These are phyloP conservation scores for Peromyscus californicus DNA, from an alignment of 2,113 vertebrate species.

Conservation along the genomic window DNA sequence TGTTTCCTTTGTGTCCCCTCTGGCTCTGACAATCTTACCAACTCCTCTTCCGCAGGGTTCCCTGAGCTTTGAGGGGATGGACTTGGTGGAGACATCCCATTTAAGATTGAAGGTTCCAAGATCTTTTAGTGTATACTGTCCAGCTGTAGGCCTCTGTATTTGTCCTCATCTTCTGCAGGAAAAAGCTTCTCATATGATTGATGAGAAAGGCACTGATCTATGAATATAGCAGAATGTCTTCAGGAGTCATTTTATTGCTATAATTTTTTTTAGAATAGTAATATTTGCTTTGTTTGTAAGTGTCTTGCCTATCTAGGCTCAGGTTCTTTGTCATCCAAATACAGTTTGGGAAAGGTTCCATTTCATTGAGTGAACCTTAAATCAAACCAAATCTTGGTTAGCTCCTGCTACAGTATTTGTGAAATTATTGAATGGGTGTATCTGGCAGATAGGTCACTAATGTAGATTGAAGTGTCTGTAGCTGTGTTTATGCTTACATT, in stretches of 20 bases:
- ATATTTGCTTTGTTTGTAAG: not conserved
- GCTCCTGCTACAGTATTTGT: not conserved
- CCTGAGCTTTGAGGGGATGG: not conserved
- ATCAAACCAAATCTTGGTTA: not conserved
- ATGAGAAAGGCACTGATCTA: not conserved
- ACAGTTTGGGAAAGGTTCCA: not conserved
- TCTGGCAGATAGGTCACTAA: not conserved
- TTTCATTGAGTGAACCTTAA: not conserved
- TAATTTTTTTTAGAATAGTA: not conserved
- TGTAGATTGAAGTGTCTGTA: not conserved
- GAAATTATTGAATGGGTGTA: not conserved
- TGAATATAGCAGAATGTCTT: not conserved
- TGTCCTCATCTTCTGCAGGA: not conserved
- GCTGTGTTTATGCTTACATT: accelerated
- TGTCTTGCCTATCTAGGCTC: not conserved
- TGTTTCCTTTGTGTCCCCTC: not conserved
- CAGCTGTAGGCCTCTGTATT: not conserved
- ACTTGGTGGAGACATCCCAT: not conserved
- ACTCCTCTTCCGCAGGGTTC: not conserved
- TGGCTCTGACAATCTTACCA: not conserved
- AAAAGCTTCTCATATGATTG: not conserved
- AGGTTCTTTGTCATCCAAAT: not conserved
- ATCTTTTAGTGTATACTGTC: not conserved
- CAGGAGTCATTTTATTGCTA: not conserved
- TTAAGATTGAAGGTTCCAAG: not conserved